Base-by-base conservation (phyloP, 2,797 vertebrate genomes). In the Trachops cirrhosus region DNA sequence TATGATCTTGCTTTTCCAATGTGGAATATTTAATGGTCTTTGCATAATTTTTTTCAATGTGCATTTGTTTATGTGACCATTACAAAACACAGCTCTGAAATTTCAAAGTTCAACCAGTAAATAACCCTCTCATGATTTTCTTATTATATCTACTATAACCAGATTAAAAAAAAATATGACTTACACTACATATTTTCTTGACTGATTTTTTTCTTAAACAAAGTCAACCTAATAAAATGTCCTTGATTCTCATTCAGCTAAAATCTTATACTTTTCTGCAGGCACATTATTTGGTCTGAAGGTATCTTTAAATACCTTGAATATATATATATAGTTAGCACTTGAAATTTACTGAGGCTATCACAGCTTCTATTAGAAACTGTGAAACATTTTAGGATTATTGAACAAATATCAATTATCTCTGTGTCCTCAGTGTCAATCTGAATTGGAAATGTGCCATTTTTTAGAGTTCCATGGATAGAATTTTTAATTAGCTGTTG, bases 341-440 rank as follows among this genome's bases (percentile, higher is more conserved):
- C 46, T 83, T 88, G 73, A 70, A 91, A 96, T 22, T 93, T 95
- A 89, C 86, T 87, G 26, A 86, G 74, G 46, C 70, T 64, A 93
- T 85, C 34, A 89, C 1, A 96, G 93, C 59, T 71, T 95, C 95
- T 94, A 75, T 94, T 97, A 93, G 73, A 92, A 32, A 93, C 77
- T 87, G 32, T 93, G 91, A 97, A 95, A 89, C 92, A 94, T 95
- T 96, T 98, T 90, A 97, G 86, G 75, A 95, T 96, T 96, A 96
- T 96, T 96, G 95, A 98, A 96, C 87, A 97, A 96, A 95, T 96
- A 97, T 94, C 95, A 98, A 96, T 97, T 97, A 97, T 59, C 59
- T 94, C 91, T 96, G 59, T 48, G 79, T 84, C 46, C 34, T 95
- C 73, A 52, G 86, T 87, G 88, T 94, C 96, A 94, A 93, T 95